A percentile compares a stretch with the other conserved stretches of the same genome.
phyloP scores from a whole-genome alignment of 1,140 invertebrate species.

The Pogonognathellus flavescens region DNA sequence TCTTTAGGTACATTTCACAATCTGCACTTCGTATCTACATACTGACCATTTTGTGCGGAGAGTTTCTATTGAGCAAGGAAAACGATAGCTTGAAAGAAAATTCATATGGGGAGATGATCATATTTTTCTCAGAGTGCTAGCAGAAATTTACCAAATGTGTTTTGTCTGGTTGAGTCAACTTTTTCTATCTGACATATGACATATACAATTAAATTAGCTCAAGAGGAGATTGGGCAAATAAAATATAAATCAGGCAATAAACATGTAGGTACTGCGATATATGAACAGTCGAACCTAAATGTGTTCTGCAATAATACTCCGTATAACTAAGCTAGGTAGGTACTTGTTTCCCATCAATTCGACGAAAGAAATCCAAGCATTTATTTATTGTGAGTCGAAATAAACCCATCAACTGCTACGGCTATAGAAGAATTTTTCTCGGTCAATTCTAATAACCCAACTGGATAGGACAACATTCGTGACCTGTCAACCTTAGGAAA shows the following conservation, averaged over 20 bases:
- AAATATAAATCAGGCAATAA: constrained; percentile 43
- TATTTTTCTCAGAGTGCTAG: background rate
- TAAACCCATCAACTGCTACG: constrained; percentile 36
- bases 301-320: background rate
- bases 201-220: constrained; percentile 47
- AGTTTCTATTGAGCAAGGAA: too few species aligned
- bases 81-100: constrained; percentile 11
- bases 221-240: constrained; percentile 45
- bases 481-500: constrained; percentile 41
- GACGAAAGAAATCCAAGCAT: constrained; percentile 24
- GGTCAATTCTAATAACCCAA: constrained; percentile 31
- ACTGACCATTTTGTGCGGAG: too few species aligned
- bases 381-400: constrained; percentile 2
- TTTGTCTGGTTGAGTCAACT: constrained; percentile 23
- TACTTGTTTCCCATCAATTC: constrained; percentile 7
- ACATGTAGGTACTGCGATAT: background rate
- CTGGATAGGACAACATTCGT: constrained; percentile 30
- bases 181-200: constrained; percentile 25
- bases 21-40: too few species aligned
- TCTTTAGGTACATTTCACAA: too few species aligned
- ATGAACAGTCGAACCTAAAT: background rate
- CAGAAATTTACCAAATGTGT: constrained; percentile 3
- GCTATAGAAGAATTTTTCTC: constrained; percentile 21
- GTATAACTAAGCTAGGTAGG: background rate
- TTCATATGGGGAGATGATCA: background rate